Evolutionary conservation across 2,888 invertebrate genomes (phyloP), one percentile per base, ranked within the genome.

Genomic region (Osmoderma eremita): DNA sequence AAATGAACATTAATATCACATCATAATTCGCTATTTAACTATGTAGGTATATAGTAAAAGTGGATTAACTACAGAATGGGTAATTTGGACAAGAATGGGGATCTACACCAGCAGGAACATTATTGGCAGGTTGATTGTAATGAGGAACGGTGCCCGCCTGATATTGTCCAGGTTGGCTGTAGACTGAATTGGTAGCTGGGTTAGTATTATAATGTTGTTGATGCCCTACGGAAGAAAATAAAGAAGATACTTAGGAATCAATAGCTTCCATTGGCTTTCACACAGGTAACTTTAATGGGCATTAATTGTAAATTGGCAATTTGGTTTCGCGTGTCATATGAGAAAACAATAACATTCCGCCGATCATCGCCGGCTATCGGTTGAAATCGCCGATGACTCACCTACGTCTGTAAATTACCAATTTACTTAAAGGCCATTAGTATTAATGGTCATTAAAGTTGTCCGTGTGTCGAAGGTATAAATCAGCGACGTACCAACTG

Each of bases 81-180:
- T 82, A 82, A 76, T 82, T 82, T 68, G 82, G 82, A 70, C 82
- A 82, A 22, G 79, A 72, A 48, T 74, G 75, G 13, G 82, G 77
- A 69, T 80, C 78, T 36, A 82, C 81, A 67, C 82, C 82, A 67
- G 82, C 82, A 18, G 82, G 82, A 49, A 82, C 75, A 70, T 76
- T 78, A 30, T 30, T 30, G 67, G 76, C 77, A 22, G 75, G 64
- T 61, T 72, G 71, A 69, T 76, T 75, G 56, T 74, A 71, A 41
- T 68, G 71, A 39, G 69, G 70, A 13, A 63, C 69, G 49, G 42
- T 38, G 50, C 67, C 41, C 67, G 74, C 72, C 65, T 73, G 72
- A 62, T 67, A 49, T 63, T 73, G 67, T 36, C 56, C 65, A 38
- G 66, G 48, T 64, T 73, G 73, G 10, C 42, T 58, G 68, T 72